phyloP scores from a whole-genome alignment of 2,888 invertebrate species.

The Catocala nupta region DNA sequence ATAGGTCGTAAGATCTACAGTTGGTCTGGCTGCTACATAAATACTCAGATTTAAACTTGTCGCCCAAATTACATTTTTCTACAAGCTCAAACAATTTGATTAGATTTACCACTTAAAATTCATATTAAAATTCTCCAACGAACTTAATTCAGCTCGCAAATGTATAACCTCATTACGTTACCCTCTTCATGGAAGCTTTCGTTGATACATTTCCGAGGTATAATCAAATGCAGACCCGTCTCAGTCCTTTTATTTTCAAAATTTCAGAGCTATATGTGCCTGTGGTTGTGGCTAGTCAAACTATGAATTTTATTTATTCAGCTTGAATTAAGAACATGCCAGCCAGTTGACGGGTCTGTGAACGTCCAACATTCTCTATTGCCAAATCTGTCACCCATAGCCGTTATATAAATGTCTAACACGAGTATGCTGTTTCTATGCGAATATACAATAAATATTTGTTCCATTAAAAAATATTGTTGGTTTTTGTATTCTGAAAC shows the following conservation, averaged over 20 bases:
- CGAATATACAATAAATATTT: too few relatives aligned
- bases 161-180: slow-evolving; percentile 75
- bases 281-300: slow-evolving; percentile 36
- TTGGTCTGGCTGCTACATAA: too few relatives aligned
- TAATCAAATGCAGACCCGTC: slow-evolving; percentile 69
- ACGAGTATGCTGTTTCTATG: too few relatives aligned
- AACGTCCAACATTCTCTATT: neutral
- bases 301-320: slow-evolving; percentile 47
- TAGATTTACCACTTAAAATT: slow-evolving; percentile 54
- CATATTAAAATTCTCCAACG: slow-evolving; percentile 61
- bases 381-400: too few relatives aligned
- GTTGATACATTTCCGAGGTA: slow-evolving; percentile 67
- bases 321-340: slow-evolving; percentile 46
- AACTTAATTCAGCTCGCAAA: slow-evolving; percentile 68
- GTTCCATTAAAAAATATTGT: too few relatives aligned
- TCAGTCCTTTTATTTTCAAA: slow-evolving; percentile 58
- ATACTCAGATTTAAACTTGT: neutral
- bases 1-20: too few relatives aligned
- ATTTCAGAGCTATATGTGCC: slow-evolving; percentile 54
- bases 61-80: neutral
- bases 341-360: slow-evolving; percentile 17
- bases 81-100: slow-evolving; percentile 47
- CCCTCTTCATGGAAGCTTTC: slow-evolving; percentile 75
- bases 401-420: too few relatives aligned
- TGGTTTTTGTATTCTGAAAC: too few relatives aligned